Evolutionary conservation across 2,797 vertebrate species (phyloP).

Genomic region (Aselliscus stoliczkanus): DNA sequence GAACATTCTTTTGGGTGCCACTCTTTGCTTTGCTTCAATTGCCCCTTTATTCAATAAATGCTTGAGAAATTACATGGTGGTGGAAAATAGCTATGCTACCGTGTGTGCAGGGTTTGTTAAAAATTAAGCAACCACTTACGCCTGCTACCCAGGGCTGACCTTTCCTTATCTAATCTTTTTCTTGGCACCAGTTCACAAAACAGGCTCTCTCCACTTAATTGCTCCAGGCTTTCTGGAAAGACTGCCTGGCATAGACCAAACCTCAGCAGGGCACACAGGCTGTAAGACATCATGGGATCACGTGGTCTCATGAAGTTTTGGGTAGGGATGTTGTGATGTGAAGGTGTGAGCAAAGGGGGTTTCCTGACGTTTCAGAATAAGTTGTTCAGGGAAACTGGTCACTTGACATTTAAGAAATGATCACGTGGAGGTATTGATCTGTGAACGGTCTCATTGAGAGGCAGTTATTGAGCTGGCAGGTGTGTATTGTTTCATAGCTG

Average conservation of each 20-base stretch:
- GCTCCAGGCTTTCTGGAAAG: not conserved
- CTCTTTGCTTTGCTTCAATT: not conserved
- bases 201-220: not conserved
- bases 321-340: accelerated
- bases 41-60: too few species aligned
- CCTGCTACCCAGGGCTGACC: not conserved
- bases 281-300: accelerated
- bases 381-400: not conserved
- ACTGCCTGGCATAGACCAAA: accelerated
- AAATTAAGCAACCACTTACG: not conserved
- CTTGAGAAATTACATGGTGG: too few species aligned
- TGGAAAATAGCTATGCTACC: accelerated
- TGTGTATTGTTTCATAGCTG: not conserved
- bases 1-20: not conserved
- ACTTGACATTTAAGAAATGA: not conserved
- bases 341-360: accelerated
- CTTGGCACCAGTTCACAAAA: not conserved
- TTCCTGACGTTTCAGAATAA: not conserved
- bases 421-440: not conserved
- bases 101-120: not conserved
- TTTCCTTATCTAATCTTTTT: not conserved
- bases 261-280: accelerated
- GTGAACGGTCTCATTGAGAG: not conserved
- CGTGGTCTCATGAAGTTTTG: accelerated
- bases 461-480: not conserved